Evolutionary conservation across 2,797 vertebrate species (phyloP), one percentile per base, ranked within the genome.

Genomic region (Sciurus carolinensis): DNA sequence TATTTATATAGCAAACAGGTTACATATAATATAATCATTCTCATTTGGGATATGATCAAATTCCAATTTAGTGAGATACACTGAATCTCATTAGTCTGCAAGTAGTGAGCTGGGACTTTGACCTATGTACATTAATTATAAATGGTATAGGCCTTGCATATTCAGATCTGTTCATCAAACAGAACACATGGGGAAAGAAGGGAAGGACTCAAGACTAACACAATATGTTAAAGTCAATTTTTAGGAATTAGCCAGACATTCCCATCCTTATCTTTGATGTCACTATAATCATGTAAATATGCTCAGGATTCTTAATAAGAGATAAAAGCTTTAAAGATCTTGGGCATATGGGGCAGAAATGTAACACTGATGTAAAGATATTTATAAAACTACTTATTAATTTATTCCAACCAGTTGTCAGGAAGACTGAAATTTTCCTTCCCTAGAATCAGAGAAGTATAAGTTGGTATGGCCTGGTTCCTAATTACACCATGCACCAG

Each of bases 221-320:
- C 42, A 80, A n/a, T 66, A 75, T 44, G 33, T 33, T 69, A 28
- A 94, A 91, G 11, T 71, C 22, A 47, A 24, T 84, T 87, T 94
- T 75, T 52, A 90, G 33, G 20, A 71, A 81, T 88, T 82, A 95
- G 47, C 8, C 50, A 67, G 15, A 75, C 3, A 59, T 62, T 52
- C 9, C 15, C 20, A 85, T 72, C 15, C n/a, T 81, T 86, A 81
- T 66, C 69, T 88, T 39, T 73, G 47, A 39, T 86, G 26, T 54
- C 71, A 93, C 20, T 75, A 81, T 66, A 73, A 80, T 67, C 36
- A 89, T 36, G 4, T 7, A 89, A 89, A 89, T 86, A 82, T 42
- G 47, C 13, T 11, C 50, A 94, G 5, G 0, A 36, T 73, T 72
- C 85, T 62, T 90, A 96, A 87, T 77, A 93, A 77, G 73, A 76